These are phyloP conservation scores for Operophtera brumata DNA, from an alignment of 2,888 invertebrate genomes.

Conservation along the genomic window DNA sequence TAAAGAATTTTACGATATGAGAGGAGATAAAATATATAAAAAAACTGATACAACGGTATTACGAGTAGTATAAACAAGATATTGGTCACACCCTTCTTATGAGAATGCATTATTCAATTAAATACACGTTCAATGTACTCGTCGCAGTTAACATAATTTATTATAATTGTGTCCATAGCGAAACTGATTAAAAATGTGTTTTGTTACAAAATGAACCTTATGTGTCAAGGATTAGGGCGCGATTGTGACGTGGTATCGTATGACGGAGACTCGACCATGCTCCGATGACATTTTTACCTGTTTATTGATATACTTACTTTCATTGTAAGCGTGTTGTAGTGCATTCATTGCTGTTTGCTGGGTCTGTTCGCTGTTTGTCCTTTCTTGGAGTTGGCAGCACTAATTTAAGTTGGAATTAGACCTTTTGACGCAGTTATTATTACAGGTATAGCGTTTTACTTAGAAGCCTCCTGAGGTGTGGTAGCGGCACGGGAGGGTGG, in stretches of 20 bases:
- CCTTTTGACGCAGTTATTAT: no score
- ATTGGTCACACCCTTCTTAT: no score
- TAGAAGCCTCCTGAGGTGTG: no score
- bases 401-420: no score
- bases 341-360: no score
- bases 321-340: not conserved
- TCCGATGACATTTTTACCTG: slow-evolving; percentile 7
- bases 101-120: not conserved
- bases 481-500: no score
- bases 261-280: slow-evolving; percentile 1
- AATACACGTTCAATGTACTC: not conserved
- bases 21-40: no score
- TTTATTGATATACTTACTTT: no score
- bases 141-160: slow-evolving; percentile 10
- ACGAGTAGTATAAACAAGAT: no score
- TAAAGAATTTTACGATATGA: no score
- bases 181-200: slow-evolving; percentile 5
- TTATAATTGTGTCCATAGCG: slow-evolving; percentile 8
- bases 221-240: not conserved
- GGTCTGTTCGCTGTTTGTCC: not conserved
- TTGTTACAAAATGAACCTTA: not conserved
- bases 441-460: no score
- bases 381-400: not conserved
- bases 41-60: no score
- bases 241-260: not conserved